These are phyloP conservation scores for Drosophila watanabei DNA, from an alignment of 1,140 invertebrate genomes.

Conservation along the genomic window DNA sequence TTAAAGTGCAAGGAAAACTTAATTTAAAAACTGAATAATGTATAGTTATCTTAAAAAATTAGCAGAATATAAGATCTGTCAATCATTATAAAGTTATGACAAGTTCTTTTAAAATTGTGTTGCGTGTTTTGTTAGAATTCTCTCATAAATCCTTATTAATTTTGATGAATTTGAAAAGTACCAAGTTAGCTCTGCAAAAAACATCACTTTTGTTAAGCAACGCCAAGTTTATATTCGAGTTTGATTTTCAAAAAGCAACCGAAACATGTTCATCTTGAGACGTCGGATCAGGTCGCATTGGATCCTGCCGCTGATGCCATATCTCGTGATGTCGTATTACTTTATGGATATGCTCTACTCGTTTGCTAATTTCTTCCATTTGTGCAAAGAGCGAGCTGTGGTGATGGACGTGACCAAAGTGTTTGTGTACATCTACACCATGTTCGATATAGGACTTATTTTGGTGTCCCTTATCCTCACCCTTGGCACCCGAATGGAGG, in stretches of 20 bases:
- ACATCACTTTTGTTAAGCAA: not conserved
- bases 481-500: not conserved
- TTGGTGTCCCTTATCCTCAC: not conserved
- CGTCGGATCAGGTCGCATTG: not conserved
- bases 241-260: not conserved
- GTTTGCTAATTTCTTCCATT: not conserved
- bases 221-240: not conserved
- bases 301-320: slow-evolving; percentile 10
- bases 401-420: slow-evolving; percentile 5
- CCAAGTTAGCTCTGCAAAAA: not conserved
- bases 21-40: too few relatives aligned
- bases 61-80: too few relatives aligned
- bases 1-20: not conserved
- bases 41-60: too few relatives aligned
- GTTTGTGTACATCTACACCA: slow-evolving; percentile 22
- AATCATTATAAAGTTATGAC: too few relatives aligned
- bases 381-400: slow-evolving; percentile 14
- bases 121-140: too few relatives aligned
- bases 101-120: too few relatives aligned
- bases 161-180: not conserved
- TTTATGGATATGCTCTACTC: slow-evolving; percentile 12
- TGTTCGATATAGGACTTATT: slow-evolving; percentile 8
- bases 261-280: not conserved
- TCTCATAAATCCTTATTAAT: too few relatives aligned
- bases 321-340: slow-evolving; percentile 24